Evolutionary conservation across 2,888 invertebrate species (phyloP), one percentile per base, ranked within the genome.

Genomic region (Drosophila anceps): DNA sequence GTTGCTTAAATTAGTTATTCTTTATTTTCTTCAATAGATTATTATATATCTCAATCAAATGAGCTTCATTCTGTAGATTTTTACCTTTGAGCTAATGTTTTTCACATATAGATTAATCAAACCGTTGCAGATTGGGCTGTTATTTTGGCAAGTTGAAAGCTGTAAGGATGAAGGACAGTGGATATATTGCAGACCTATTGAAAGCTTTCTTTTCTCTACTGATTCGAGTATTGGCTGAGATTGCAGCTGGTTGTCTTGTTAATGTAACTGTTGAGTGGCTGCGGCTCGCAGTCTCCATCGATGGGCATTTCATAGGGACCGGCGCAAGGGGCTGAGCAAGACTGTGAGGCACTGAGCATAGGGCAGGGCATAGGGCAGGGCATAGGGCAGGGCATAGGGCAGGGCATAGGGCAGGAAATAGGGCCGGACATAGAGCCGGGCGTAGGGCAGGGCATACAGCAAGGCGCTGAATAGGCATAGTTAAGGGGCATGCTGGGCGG

Each of bases 201-300:
- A 6, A 9, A 4, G 31, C 18, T 0, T 4, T 18, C n/a, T 7
- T 33, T 13, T 4, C 13, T 51, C 29, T 12, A 50, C 61, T 59
- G 53, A 65, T 64, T 24, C 39, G 43, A n/a, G 27, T 51, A 44
- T 13, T 60, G 59, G 18, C 51, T 59, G 15, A 65, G 50, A 50
- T 75, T 55, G 37, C 67, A 72, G 60, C 62, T 72, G n/a, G 63
- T 61, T 24, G 71, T 29, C 37, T 57, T 29, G 3, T 69, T 46
- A 7, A 35, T 10, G 18, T 4, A 15, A 13, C 7, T 12, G 20
- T 18, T 6, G n/a, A 10, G 0, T 4, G 24, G 24, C 18, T 27
- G 10, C 10, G 35, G 5, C 5, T n/a, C 27, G 27, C 12, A 27
- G 44, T 20, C 20, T 4, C 37, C 31, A 3, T 24, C 57, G 0